phyloP scores from a whole-genome alignment of 2,113 vertebrate species.

The Oophaga pumilio region DNA sequence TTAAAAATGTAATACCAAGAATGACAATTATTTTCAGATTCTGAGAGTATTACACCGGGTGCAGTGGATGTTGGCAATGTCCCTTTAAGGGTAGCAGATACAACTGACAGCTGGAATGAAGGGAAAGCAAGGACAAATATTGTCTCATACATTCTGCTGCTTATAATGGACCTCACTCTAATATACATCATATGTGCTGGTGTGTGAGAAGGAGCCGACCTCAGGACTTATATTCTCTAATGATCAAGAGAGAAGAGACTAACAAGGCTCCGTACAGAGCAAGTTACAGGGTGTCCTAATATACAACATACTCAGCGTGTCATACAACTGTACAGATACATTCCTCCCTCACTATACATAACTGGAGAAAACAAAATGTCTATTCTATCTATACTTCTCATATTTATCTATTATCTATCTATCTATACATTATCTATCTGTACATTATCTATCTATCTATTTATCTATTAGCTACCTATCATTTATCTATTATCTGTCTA shows the following conservation, averaged over 20 bases:
- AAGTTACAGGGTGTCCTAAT: not conserved
- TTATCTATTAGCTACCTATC: too few relatives aligned
- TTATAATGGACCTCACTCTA: not conserved
- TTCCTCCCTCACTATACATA: too few relatives aligned
- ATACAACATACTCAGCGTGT: not conserved
- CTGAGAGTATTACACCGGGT: not conserved
- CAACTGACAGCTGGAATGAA: not conserved
- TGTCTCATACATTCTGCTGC: not conserved
- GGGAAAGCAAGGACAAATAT: slow-evolving; percentile 21
- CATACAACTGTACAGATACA: too few relatives aligned
- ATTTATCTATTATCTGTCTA: too few relatives aligned
- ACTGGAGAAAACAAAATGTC: too few relatives aligned
- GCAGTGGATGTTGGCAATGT: not conserved
- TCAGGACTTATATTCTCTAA: not conserved
- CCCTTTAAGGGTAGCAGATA: not conserved
- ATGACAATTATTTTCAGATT: not conserved
- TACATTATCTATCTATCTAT: too few relatives aligned
- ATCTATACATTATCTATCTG: too few relatives aligned
- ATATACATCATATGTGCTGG: not conserved
- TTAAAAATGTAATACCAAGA: not conserved
- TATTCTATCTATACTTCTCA: too few relatives aligned
- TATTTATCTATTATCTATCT: too few relatives aligned
- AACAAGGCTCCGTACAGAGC: not conserved
- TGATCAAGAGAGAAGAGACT: not conserved
- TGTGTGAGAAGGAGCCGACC: not conserved